phyloP scores from a whole-genome alignment of 2,113 vertebrate genomes.

The Hemiprocne comata region DNA sequence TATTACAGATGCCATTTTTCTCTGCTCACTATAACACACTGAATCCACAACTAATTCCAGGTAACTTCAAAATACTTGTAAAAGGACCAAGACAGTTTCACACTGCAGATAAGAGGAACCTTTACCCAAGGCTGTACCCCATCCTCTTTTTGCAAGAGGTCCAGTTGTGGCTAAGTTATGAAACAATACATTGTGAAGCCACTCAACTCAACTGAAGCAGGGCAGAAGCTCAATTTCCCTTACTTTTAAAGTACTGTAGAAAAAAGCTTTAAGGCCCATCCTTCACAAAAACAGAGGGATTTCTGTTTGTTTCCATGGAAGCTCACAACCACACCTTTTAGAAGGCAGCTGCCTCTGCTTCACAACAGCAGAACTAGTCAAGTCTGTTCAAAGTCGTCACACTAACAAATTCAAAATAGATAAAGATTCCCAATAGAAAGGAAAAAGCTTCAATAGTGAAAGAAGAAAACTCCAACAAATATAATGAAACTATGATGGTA shows the following conservation, averaged over 20 bases:
- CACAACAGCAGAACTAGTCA: background rate
- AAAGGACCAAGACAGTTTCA: background rate
- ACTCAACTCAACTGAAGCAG: background rate
- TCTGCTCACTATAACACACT: background rate
- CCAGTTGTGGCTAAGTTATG: background rate
- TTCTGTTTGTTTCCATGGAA: background rate
- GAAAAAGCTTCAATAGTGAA: background rate
- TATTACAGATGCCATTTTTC: background rate
- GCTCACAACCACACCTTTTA: background rate
- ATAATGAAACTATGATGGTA: rapidly evolving
- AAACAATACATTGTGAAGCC: background rate
- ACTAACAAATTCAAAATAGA: background rate
- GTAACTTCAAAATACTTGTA: background rate
- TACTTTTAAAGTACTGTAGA: background rate
- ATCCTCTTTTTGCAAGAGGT: background rate
- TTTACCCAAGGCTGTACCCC: background rate
- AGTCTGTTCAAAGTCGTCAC: background rate
- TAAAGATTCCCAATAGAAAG: background rate
- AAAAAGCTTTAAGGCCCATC: background rate
- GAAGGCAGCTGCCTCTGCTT: background rate
- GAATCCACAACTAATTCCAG: background rate
- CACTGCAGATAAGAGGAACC: background rate
- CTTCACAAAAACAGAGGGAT: background rate
- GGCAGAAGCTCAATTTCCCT: background rate
- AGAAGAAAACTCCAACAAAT: background rate